Conservation (phyloP, 2,113 vertebrate genomes). For the Meleagris gallopavo region DNA sequence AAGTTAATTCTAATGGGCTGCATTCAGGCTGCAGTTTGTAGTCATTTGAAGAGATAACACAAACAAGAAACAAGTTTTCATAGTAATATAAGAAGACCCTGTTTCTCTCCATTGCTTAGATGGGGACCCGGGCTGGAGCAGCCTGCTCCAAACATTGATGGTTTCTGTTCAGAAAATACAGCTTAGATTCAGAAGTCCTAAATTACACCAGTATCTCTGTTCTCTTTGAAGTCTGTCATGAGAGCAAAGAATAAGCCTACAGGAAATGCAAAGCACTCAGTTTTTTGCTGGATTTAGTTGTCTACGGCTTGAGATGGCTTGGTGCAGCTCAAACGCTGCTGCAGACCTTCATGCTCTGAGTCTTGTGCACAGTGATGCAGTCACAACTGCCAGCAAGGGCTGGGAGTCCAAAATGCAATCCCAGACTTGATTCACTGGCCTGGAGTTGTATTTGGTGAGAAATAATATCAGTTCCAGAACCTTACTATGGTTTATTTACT, state of each 20-base stretch:
- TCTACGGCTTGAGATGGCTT: neutral
- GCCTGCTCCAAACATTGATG: neutral
- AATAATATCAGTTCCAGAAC: neutral
- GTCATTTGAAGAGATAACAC: neutral
- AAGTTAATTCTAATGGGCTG: neutral
- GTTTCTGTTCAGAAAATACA: neutral
- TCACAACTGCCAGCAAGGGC: neutral
- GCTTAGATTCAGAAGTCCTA: neutral
- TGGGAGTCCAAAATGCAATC: neutral
- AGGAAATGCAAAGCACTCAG: accelerated
- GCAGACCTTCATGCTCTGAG: neutral
- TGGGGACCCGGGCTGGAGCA: neutral
- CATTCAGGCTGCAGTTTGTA: neutral
- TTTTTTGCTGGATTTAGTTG: neutral
- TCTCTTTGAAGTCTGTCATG: neutral
- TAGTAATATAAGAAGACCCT: neutral
- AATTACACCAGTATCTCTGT: neutral
- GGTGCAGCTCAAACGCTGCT: accelerated
- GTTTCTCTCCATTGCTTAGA: neutral
- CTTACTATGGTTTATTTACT: slow-evolving; percentile 49
- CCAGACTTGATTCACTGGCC: neutral
- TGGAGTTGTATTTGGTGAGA: slow-evolving; percentile 13
- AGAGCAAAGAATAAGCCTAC: neutral
- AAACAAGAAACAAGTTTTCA: neutral
- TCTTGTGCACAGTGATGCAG: neutral